Conservation (phyloP, 2,888 invertebrate species). For the Drosophila algonquin region DNA sequence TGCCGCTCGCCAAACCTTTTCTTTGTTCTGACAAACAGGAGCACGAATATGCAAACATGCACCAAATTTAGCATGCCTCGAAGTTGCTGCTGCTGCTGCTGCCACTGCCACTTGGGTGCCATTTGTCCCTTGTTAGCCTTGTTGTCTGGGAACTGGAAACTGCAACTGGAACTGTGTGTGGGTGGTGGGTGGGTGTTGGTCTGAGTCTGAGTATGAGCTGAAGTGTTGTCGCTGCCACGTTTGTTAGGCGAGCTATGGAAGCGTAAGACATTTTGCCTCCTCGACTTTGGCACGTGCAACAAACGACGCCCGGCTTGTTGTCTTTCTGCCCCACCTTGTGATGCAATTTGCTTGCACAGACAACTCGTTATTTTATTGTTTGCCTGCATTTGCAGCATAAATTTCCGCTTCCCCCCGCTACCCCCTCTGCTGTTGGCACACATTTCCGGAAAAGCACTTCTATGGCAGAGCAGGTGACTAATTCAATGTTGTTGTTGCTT, state of each 20-base stretch:
- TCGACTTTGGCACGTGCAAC: conserved; percentile 66
- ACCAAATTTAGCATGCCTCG: conserved; percentile 46
- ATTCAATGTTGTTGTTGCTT: conserved; percentile 15
- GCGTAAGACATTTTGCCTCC: conserved; percentile 74
- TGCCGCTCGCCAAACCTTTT: conserved; percentile 3
- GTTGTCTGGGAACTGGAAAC: conserved; percentile 27
- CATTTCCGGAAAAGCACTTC: neutral
- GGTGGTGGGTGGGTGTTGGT: neutral
- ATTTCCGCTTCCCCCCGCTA: conserved; percentile 43
- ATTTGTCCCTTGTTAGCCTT: conserved; percentile 68
- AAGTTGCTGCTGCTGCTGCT: neutral
- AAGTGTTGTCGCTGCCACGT: conserved; percentile 56
- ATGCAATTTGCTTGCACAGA: conserved; percentile 74
- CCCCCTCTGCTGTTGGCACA: neutral
- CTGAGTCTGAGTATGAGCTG: conserved; percentile 8
- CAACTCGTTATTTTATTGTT: conserved; percentile 77
- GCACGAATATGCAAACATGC: conserved; percentile 59
- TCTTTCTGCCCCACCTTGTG: conserved; percentile 35
- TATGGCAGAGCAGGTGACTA: conserved; percentile 23
- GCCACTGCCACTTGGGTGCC: conserved; percentile 14
- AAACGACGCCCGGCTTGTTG: conserved; percentile 10
- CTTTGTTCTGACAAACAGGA: conserved; percentile 40
- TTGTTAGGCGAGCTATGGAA: conserved; percentile 69
- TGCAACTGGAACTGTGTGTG: neutral
- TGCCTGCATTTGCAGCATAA: conserved; percentile 68